phyloP scores from a whole-genome alignment of 2,888 invertebrate species.

The Ophioninae sp. region DNA sequence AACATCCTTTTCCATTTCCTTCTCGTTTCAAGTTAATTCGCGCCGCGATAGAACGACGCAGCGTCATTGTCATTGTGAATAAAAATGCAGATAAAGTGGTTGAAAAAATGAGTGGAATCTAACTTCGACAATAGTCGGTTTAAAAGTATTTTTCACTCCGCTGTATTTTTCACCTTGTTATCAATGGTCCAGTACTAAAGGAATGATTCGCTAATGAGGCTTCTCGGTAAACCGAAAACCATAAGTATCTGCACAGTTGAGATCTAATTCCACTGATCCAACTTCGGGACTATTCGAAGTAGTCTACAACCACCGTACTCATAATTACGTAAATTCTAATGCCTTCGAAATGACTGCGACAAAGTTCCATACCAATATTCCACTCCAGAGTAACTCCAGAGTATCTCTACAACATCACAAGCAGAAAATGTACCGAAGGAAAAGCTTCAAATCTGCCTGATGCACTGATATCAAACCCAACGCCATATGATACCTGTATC shows the following conservation, averaged over 20 bases:
- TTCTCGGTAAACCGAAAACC: slow-evolving; percentile 31
- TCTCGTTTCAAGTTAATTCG: background rate
- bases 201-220: slow-evolving; percentile 41
- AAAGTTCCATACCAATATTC: too few species aligned
- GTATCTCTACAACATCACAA: too few species aligned
- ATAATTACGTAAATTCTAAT: too few species aligned
- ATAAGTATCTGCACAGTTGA: background rate
- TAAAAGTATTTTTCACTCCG: background rate
- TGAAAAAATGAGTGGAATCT: background rate
- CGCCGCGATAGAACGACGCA: background rate
- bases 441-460: too few species aligned
- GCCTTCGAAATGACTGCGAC: too few species aligned
- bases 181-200: slow-evolving; percentile 15
- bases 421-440: too few species aligned
- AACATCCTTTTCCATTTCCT: background rate
- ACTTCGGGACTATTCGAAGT: background rate
- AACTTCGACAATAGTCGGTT: background rate
- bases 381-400: too few species aligned
- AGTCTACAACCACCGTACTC: background rate
- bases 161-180: slow-evolving; percentile 16
- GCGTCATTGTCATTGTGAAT: background rate
- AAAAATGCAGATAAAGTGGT: background rate
- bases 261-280: background rate
- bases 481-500: background rate
- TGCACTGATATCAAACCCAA: background rate